Evolutionary conservation across 2,888 invertebrate genomes (phyloP).

Genomic region (Trissolcus japonicus): DNA sequence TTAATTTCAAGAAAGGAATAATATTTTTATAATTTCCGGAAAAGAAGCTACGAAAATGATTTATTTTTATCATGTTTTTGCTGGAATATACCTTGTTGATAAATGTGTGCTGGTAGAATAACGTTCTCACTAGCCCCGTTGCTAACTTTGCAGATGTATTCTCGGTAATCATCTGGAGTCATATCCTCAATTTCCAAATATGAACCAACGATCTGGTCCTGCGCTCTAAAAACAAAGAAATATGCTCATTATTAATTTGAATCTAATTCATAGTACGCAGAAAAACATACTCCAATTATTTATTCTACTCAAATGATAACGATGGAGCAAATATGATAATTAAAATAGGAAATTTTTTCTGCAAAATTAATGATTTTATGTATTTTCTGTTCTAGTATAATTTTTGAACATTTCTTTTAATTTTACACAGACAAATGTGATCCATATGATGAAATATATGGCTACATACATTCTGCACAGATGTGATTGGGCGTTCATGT

Average conservation of each 20-base stretch:
- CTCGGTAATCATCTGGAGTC: slow-evolving; percentile 82
- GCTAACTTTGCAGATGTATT: slow-evolving; percentile 84
- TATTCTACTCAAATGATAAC: background rate
- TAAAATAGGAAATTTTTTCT: no score
- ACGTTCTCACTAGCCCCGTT: slow-evolving; percentile 77
- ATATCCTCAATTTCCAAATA: slow-evolving; percentile 82
- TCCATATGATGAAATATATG: no score
- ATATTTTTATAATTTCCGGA: no score
- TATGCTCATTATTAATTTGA: background rate
- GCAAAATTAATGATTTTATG: no score
- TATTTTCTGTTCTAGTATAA: no score
- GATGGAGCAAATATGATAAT: background rate
- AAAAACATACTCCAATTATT: background rate
- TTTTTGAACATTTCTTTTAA: no score
- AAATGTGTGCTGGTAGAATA: slow-evolving; percentile 73
- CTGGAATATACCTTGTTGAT: slow-evolving; percentile 68
- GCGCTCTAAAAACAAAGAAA: slow-evolving; percentile 78
- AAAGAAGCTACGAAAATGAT: no score
- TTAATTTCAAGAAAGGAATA: no score
- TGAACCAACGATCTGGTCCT: slow-evolving; percentile 84
- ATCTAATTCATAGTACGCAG: background rate
- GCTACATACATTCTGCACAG: no score
- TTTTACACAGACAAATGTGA: no score
- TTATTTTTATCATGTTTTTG: background rate
- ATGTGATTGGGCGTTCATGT: no score